These are phyloP conservation scores for Synchiropus splendidus DNA, from an alignment of 2,113 vertebrate species.

Conservation along the genomic window DNA sequence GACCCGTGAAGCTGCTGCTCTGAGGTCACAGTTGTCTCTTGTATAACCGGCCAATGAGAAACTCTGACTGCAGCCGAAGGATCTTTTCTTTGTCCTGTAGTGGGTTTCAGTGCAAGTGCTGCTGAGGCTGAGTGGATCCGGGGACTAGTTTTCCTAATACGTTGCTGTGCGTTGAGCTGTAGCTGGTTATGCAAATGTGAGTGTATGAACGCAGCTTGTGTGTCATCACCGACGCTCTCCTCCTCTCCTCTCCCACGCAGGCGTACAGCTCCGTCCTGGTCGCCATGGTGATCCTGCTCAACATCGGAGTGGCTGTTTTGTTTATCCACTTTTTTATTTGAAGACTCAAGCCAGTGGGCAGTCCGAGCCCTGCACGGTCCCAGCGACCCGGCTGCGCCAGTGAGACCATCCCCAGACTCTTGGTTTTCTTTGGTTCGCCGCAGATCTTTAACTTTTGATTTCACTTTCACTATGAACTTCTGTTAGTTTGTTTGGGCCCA, in stretches of 20 bases:
- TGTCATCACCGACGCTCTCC: constrained; percentile 36
- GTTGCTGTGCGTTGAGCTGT: too few species aligned
- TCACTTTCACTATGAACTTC: constrained; percentile 3
- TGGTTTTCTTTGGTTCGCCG: constrained; percentile 58
- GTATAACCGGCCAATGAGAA: too few species aligned
- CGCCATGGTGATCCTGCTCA: constrained; percentile 98
- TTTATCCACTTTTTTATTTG: constrained; percentile 99
- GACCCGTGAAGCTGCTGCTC: too few species aligned
- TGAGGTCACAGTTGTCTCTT: too few species aligned
- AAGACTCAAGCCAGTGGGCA: constrained; percentile 32
- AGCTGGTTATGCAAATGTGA: constrained; percentile 12
- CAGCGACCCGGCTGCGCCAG: too few species aligned
- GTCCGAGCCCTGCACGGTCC: too few species aligned
- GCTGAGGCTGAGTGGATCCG: too few species aligned
- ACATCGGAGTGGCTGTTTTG: constrained; percentile 98
- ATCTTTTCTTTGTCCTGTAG: too few species aligned
- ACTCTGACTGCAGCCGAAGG: too few species aligned
- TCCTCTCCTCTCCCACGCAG: constrained; percentile 65
- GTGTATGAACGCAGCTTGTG: constrained; percentile 16
- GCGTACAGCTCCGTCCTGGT: constrained; percentile 94
- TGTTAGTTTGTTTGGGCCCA: too few species aligned
- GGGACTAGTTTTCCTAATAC: too few species aligned
- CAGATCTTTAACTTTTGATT: constrained; percentile 57
- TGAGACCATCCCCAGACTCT: constrained; percentile 11
- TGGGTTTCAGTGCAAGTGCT: too few species aligned